phyloP scores from a whole-genome alignment of 2,888 invertebrate genomes.

The Xylota segnis region DNA sequence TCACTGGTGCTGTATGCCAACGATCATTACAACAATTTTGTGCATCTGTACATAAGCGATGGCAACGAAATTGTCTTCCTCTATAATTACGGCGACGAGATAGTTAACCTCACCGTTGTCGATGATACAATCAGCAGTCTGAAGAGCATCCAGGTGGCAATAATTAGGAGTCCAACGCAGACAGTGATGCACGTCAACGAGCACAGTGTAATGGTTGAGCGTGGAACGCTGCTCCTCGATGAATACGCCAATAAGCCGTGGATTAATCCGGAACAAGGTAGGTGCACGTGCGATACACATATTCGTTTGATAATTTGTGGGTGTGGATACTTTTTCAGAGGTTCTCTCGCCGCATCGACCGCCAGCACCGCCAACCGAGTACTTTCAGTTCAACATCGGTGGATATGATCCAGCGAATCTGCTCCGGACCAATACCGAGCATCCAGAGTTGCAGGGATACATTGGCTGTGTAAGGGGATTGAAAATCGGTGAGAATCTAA shows the following conservation, averaged over 20 bases:
- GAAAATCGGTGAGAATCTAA: conserved; percentile 92
- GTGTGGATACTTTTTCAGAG: conserved; percentile 86
- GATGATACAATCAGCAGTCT: conserved; percentile 91
- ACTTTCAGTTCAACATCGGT: conserved; percentile 94
- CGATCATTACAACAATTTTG: conserved; percentile 96
- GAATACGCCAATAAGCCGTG: conserved; percentile 94
- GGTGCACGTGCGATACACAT: conserved; percentile 74
- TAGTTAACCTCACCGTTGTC: conserved; percentile 91
- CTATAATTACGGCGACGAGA: conserved; percentile 93
- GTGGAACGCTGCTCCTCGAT: conserved; percentile 89
- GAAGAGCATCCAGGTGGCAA: conserved; percentile 94
- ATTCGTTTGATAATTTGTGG: conserved; percentile 32
- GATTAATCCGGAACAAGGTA: conserved; percentile 92
- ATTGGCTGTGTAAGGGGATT: conserved; percentile 95
- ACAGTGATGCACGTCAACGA: conserved; percentile 94
- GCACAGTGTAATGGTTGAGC: conserved; percentile 88
- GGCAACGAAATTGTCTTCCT: conserved; percentile 92
- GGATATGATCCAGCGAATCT: conserved; percentile 92
- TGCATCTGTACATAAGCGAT: conserved; percentile 93
- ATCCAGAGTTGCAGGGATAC: conserved; percentile 88
- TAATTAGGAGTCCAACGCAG: conserved; percentile 89
- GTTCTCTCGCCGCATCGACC: conserved; percentile 94
- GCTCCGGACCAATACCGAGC: conserved; percentile 86
- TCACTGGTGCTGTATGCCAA: conserved; percentile 95
- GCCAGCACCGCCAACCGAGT: conserved; percentile 94